Evolutionary conservation across 2,888 invertebrate species (phyloP).

Genomic region (Chalcis sispes): DNA sequence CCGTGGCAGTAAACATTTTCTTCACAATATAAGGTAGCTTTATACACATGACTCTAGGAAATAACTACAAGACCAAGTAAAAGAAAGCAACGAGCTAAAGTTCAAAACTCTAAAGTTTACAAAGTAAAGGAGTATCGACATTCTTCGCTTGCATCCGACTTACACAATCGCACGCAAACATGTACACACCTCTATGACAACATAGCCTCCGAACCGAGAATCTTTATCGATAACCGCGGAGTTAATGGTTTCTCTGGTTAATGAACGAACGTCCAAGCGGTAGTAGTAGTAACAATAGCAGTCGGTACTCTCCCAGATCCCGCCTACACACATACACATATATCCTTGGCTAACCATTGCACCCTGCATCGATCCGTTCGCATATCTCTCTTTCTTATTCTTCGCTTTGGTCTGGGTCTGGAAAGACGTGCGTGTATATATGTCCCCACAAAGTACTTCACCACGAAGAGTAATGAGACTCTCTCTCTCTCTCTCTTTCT

Average conservation of each 20-base stretch:
- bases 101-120: slow-evolving; percentile 26
- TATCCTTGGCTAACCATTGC: slow-evolving; percentile 4
- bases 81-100: slow-evolving; percentile 10
- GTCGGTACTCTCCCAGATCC: no score
- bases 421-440: neutral
- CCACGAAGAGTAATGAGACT: no score
- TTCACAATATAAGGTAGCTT: no score
- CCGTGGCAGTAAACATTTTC: no score
- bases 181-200: no score
- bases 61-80: neutral
- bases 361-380: slow-evolving; percentile 18
- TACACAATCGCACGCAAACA: no score
- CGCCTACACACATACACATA: neutral
- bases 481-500: no score
- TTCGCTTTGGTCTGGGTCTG: neutral
- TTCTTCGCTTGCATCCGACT: neutral
- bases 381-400: neutral
- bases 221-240: slow-evolving; percentile 40
- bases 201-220: no score
- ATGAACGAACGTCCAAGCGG: slow-evolving; percentile 29
- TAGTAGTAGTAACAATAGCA: neutral
- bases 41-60: slow-evolving; percentile 9
- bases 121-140: slow-evolving; percentile 22
- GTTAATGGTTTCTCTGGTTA: slow-evolving; percentile 45
- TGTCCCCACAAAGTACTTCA: neutral